phyloP scores from a whole-genome alignment of 2,113 vertebrate species.

The Pygathrix nemaeus region DNA sequence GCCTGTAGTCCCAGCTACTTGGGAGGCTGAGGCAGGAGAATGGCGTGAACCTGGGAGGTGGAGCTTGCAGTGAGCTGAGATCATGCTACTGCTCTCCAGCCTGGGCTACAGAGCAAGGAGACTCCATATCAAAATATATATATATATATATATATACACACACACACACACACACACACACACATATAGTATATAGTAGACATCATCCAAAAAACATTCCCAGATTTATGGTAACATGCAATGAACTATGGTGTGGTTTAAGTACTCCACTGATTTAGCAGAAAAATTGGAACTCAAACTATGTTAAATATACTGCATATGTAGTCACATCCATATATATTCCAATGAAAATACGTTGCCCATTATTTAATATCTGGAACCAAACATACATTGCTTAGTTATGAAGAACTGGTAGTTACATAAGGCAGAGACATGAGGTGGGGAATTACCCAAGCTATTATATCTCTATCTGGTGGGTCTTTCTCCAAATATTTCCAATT shows the following conservation, averaged over 20 bases:
- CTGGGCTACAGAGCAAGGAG: no score
- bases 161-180: no score
- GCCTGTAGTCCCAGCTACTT: no score
- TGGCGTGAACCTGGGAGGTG: no score
- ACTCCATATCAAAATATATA: no score
- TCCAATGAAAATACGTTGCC: background rate
- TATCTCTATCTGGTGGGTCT: background rate
- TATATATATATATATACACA: no score
- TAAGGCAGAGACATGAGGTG: background rate
- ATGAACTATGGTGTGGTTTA: conserved; percentile 29
- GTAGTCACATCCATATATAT: background rate
- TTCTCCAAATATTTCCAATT: conserved; percentile 9
- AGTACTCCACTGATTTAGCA: background rate
- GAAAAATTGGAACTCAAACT: conserved; percentile 45
- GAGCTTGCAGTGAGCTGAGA: no score
- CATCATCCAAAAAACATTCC: background rate
- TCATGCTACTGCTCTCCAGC: no score
- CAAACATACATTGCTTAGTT: background rate
- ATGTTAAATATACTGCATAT: background rate
- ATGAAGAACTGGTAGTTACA: conserved; percentile 1
- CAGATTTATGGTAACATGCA: background rate
- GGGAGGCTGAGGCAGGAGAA: no score
- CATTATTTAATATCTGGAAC: background rate
- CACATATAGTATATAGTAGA: background rate
- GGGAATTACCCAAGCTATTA: background rate